Conservation (phyloP, 2,888 invertebrate genomes). For the Troides helena region DNA sequence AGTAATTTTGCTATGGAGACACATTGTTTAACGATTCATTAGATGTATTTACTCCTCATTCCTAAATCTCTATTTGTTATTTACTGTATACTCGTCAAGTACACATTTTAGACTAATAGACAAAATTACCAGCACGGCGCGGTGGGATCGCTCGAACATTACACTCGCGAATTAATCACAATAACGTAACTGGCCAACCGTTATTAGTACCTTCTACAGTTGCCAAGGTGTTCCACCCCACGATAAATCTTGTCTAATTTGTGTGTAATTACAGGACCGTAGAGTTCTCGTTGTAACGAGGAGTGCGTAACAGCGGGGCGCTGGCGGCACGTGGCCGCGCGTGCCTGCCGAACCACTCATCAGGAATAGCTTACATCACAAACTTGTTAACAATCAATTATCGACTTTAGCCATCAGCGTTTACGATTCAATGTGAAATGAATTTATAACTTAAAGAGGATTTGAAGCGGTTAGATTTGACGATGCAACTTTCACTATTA, state of each 20-base stretch:
- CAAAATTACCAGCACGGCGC: too few species aligned
- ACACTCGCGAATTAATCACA: constrained; percentile 68
- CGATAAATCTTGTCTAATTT: constrained; percentile 81
- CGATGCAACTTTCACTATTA: constrained; percentile 58
- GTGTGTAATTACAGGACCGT: constrained; percentile 79
- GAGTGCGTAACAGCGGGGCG: constrained; percentile 77
- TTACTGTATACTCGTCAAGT: too few species aligned
- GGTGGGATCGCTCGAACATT: constrained; percentile 39
- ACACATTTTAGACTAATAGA: too few species aligned
- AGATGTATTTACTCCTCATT: too few species aligned
- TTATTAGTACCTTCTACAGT: constrained; percentile 78
- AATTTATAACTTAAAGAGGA: constrained; percentile 35
- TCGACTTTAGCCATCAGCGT: constrained; percentile 31
- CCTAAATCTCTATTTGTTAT: too few species aligned
- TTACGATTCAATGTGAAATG: constrained; percentile 37
- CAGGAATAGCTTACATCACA: constrained; percentile 42
- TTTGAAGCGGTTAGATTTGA: constrained; percentile 42
- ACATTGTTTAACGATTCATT: too few species aligned
- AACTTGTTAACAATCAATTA: constrained; percentile 34
- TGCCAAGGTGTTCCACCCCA: constrained; percentile 79
- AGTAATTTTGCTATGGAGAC: too few species aligned
- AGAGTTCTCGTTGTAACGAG: constrained; percentile 75
- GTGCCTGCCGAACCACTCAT: constrained; percentile 46
- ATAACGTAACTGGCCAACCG: constrained; percentile 74
- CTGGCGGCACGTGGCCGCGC: constrained; percentile 75